A percentile compares a stretch with the other conserved stretches of the same genome.
phyloP scores from a whole-genome alignment of 2,888 invertebrate species.

The Rhagonycha fulva region DNA sequence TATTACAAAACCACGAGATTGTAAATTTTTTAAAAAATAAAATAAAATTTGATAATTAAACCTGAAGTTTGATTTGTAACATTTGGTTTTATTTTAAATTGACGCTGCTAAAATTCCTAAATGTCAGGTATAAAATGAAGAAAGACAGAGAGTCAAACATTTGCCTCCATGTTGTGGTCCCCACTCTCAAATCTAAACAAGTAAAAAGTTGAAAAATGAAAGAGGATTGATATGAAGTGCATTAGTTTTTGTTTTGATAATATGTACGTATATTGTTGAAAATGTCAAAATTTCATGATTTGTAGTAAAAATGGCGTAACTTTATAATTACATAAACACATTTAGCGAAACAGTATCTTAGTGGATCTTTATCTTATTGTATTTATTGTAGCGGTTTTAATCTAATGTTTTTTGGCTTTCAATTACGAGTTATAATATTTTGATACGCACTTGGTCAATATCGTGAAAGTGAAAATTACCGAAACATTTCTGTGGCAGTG shows the following conservation, averaged over 20 bases:
- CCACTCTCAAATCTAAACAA: slow-evolving; percentile 27
- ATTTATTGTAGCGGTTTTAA: neutral
- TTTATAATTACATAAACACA: slow-evolving; percentile 6
- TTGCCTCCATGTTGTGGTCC: slow-evolving; percentile 18
- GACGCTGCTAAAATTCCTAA: neutral
- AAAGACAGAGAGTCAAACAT: slow-evolving; percentile 3
- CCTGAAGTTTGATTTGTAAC: slow-evolving; percentile 1
- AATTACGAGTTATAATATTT: neutral
- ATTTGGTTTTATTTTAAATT: neutral
- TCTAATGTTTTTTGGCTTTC: neutral
- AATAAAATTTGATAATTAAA: slow-evolving; percentile 28
- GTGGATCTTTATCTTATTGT: neutral
- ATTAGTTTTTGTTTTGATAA: slow-evolving; percentile 47
- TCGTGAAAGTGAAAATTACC: neutral
- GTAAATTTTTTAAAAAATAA: slow-evolving; percentile 37
- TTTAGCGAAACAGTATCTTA: slow-evolving; percentile 5
- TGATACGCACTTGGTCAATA: neutral
- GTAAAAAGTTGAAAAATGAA: slow-evolving; percentile 36
- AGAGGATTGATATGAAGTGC: slow-evolving; percentile 35
- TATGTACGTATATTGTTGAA: slow-evolving; percentile 43
- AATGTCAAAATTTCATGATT: slow-evolving; percentile 39
- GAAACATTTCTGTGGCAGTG: neutral
- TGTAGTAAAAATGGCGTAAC: slow-evolving; percentile 13
- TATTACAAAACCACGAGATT: slow-evolving; percentile 40
- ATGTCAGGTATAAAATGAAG: neutral